Base-by-base conservation (phyloP, 2,797 vertebrate species). In the Agapornis canus region DNA sequence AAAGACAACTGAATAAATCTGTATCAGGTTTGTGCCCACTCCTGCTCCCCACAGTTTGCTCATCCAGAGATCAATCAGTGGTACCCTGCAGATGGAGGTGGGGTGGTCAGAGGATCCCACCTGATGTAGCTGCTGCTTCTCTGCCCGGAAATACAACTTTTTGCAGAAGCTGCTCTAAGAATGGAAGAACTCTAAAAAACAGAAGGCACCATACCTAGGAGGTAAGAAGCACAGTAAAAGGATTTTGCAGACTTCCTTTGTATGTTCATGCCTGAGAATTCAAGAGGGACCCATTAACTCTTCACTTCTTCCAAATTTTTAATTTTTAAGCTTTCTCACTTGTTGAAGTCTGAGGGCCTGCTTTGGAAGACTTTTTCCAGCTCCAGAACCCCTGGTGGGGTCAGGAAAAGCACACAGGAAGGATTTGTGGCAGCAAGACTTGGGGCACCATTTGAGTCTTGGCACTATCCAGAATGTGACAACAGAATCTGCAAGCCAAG, bases 321-420 rank as follows among this genome's bases (percentile, higher is more conserved):
- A 45, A 75, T 72, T 88, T 88, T 72, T 27, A 75, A 71, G 14
- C 7, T 10, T 82, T 75, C 22, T 26, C 6, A 22, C 49, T 71
- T 29, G 5, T 29, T 20, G 57, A 11, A 22, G 22, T 27, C 49
- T 5, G 14, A 86, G 35, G 40, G 3, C 2, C 13, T 51, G 13
- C 23, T 84, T 70, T 81, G 63, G 48, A 82, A 92, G 54, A 47
- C 14, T 45, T 64, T 68, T 94, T 90, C 32, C 47, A 70, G 18
- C 25, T 7, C 29, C 35, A 83, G 48, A 82, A 45, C 10, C 37
- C 1, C 2, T 57, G 2, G 5, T n/a, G 39, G 32, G 39, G 49
- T 1, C 0, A 0, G 8, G 11, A 32, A 66, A 23, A 63, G 9
- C 52, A 21, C 0, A 0, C 37, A 40, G 27, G 40, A 29, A 82